phyloP scores from a whole-genome alignment of 2,888 invertebrate species.

The Aspidiotus destructor region DNA sequence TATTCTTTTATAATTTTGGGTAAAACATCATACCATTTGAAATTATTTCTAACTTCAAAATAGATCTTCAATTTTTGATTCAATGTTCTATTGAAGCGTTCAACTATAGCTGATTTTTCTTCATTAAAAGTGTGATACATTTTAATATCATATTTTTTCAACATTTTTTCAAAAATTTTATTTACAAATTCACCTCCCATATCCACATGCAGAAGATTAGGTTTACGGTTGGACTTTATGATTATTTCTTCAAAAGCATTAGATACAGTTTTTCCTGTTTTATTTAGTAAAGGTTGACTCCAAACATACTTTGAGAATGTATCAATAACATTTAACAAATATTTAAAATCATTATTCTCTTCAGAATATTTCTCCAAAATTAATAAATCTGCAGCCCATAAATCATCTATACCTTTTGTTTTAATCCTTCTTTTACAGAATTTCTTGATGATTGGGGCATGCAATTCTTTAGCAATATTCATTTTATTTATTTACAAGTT shows the following conservation, averaged over 20 bases:
- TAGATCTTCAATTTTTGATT: slow-evolving; percentile 21
- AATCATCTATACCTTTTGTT: slow-evolving; percentile 28
- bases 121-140: slow-evolving; percentile 24
- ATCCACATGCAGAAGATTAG: slow-evolving; percentile 15
- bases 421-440: slow-evolving; percentile 26
- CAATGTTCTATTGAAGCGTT: slow-evolving; percentile 17
- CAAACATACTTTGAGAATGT: slow-evolving; percentile 21
- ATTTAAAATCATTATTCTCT: slow-evolving; percentile 33
- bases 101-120: slow-evolving; percentile 14
- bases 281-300: slow-evolving; percentile 29
- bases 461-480: slow-evolving; percentile 18
- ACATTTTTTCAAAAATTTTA: slow-evolving; percentile 16
- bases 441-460: slow-evolving; percentile 13
- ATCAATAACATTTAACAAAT: slow-evolving; percentile 31
- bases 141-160: slow-evolving; percentile 15
- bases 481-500: background rate
- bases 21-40: slow-evolving; percentile 8
- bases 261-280: slow-evolving; percentile 5
- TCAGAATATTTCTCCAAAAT: slow-evolving; percentile 25
- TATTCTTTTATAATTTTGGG: slow-evolving; percentile 8
- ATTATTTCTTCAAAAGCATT: slow-evolving; percentile 9
- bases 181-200: slow-evolving; percentile 7
- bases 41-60: slow-evolving; percentile 15
- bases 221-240: background rate
- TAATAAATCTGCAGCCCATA: slow-evolving; percentile 31